phyloP scores from a whole-genome alignment of 2,888 invertebrate species.

The Anthoptus insignis region DNA sequence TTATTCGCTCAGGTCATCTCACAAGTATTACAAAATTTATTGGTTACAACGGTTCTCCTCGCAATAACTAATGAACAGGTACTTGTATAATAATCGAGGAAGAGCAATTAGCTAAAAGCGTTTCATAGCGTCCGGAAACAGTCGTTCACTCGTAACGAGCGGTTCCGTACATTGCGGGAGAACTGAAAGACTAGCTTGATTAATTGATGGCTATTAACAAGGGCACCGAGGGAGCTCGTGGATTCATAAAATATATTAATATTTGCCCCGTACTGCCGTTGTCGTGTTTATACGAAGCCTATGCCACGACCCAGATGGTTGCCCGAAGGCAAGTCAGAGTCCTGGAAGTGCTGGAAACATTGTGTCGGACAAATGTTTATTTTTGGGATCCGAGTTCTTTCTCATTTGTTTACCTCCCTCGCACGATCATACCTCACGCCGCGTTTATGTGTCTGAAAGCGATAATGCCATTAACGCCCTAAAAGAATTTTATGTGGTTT shows the following conservation, averaged over 20 bases:
- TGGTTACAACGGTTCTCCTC: constrained; percentile 10
- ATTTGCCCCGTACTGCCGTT: neutral
- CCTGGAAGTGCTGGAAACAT: no score
- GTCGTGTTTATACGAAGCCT: neutral
- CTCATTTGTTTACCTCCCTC: no score
- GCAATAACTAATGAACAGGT: constrained; percentile 31
- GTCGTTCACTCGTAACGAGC: constrained; percentile 11
- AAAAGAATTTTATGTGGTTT: no score
- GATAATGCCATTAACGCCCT: no score
- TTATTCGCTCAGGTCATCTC: no score
- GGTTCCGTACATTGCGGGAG: constrained; percentile 9
- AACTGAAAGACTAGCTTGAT: constrained; percentile 14
- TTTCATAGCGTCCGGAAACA: constrained; percentile 12
- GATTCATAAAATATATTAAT: neutral
- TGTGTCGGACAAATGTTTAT: no score
- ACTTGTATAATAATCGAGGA: constrained; percentile 23
- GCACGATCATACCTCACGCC: no score
- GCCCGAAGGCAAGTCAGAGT: no score
- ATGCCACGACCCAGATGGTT: no score
- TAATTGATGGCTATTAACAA: constrained; percentile 1
- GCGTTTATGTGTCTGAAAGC: no score
- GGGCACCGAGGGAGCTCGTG: neutral
- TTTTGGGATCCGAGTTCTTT: no score
- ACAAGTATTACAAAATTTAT: constrained; percentile 11
- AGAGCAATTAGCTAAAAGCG: constrained; percentile 24